Conservation (phyloP, 1,140 invertebrate genomes). For the Nasonia longicornis region DNA sequence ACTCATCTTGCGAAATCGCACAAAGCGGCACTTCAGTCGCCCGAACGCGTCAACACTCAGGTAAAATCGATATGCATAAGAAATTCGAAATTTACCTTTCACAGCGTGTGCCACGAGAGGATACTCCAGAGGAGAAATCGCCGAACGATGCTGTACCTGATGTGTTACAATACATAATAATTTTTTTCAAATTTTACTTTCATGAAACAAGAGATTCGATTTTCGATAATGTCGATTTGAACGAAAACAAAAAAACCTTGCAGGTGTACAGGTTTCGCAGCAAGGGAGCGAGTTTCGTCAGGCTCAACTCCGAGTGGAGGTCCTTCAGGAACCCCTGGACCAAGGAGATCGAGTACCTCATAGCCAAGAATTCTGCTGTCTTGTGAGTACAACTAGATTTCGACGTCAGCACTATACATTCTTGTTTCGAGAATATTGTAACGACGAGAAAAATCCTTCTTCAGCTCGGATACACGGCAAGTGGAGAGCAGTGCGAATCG, state of each 20-base stretch:
- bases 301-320: slow-evolving; percentile 86
- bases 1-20: slow-evolving; percentile 84
- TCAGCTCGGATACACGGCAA: slow-evolving; percentile 68
- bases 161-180: too few species aligned
- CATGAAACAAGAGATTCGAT: too few species aligned
- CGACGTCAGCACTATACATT: background rate
- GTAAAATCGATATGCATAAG: slow-evolving; percentile 51
- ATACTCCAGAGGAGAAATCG: too few species aligned
- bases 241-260: slow-evolving; percentile 11
- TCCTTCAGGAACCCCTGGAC: slow-evolving; percentile 93
- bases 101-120: too few species aligned
- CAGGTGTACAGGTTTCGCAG: slow-evolving; percentile 83
- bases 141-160: too few species aligned
- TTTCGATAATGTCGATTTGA: too few species aligned
- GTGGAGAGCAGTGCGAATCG: slow-evolving; percentile 69
- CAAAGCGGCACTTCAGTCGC: slow-evolving; percentile 81
- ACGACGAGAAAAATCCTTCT: slow-evolving; percentile 26
- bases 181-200: too few species aligned
- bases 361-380: slow-evolving; percentile 85
- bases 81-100: too few species aligned
- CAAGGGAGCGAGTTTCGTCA: slow-evolving; percentile 81
- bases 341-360: slow-evolving; percentile 89
- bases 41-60: slow-evolving; percentile 76
- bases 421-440: background rate
- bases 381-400: slow-evolving; percentile 67